Conservation (phyloP, 2,888 invertebrate species). For the Drosophila bunnanda region DNA sequence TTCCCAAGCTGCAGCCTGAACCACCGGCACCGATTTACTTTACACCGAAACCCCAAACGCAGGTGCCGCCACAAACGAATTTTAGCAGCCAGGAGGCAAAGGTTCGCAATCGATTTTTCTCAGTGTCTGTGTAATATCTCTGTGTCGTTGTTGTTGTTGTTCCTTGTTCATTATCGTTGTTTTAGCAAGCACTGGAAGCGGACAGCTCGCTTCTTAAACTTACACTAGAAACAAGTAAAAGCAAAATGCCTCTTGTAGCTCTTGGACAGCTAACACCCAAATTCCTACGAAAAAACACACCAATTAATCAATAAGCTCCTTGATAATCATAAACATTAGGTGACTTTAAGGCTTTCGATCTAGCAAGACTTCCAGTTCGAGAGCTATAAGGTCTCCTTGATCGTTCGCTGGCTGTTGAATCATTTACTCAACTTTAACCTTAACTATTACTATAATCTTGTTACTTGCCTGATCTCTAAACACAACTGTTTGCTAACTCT, state of each 20-base stretch:
- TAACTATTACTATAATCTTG: constrained; percentile 14
- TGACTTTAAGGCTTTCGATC: not conserved
- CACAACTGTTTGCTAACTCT: constrained; percentile 17
- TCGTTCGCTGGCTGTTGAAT: constrained; percentile 16
- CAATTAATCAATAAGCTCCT: constrained; percentile 19
- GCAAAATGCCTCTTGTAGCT: constrained; percentile 21
- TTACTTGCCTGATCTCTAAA: constrained; percentile 53
- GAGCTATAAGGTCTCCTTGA: not conserved
- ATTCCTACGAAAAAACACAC: not conserved
- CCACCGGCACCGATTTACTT: constrained; percentile 72
- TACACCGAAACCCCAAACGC: constrained; percentile 48
- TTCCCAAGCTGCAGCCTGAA: constrained; percentile 57
- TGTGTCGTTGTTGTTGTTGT: constrained; percentile 47
- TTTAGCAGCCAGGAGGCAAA: constrained; percentile 80
- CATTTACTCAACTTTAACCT: constrained; percentile 24
- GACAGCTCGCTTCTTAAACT: constrained; percentile 8
- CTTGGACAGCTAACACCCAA: constrained; percentile 5
- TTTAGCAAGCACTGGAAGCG: constrained; percentile 65
- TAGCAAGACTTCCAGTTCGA: not conserved
- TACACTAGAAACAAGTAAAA: constrained; percentile 15
- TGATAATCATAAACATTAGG: constrained; percentile 15
- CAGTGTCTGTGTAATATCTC: constrained; percentile 37
- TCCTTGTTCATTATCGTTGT: constrained; percentile 42
- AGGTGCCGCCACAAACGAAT: constrained; percentile 33
- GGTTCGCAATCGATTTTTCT: constrained; percentile 77